Evolutionary conservation across 2,797 vertebrate genomes (phyloP).

Genomic region (Sitta carolinensis): DNA sequence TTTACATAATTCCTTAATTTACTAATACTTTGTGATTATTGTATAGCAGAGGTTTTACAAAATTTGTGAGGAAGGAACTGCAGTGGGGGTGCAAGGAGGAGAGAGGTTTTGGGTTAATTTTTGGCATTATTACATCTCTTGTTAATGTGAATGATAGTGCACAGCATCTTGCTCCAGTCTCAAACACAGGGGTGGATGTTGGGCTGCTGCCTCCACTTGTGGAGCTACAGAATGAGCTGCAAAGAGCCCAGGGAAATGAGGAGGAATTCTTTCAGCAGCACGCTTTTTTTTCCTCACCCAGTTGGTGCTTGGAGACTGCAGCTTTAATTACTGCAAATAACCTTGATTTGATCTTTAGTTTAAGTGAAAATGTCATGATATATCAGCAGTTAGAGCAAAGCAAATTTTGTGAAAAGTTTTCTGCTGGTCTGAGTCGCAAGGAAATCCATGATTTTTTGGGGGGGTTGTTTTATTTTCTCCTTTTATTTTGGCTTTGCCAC

Average conservation of each 20-base stretch:
- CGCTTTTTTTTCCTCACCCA: not conserved
- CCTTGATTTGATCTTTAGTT: not conserved
- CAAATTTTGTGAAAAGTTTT: not conserved
- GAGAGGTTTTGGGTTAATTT: not conserved
- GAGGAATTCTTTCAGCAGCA: not conserved
- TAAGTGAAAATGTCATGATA: not conserved
- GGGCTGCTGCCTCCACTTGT: not conserved
- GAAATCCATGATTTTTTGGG: not conserved
- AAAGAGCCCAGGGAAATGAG: not conserved
- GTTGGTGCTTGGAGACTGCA: rapidly evolving
- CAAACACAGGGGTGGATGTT: not conserved
- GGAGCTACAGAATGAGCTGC: not conserved
- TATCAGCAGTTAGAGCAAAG: not conserved
- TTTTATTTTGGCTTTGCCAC: not conserved
- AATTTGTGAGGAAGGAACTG: not conserved
- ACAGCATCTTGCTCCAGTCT: not conserved
- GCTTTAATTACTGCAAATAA: not conserved
- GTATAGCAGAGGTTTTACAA: not conserved
- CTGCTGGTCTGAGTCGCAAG: not conserved
- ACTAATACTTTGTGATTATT: not conserved
- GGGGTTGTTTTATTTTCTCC: not conserved
- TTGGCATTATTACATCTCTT: not conserved
- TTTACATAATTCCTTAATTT: not conserved
- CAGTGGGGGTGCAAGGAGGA: not conserved
- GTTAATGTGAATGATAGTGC: not conserved